Evolutionary conservation across 2,113 vertebrate species (phyloP), one percentile per base, ranked within the genome.

Genomic region (Eudorcas thomsonii): DNA sequence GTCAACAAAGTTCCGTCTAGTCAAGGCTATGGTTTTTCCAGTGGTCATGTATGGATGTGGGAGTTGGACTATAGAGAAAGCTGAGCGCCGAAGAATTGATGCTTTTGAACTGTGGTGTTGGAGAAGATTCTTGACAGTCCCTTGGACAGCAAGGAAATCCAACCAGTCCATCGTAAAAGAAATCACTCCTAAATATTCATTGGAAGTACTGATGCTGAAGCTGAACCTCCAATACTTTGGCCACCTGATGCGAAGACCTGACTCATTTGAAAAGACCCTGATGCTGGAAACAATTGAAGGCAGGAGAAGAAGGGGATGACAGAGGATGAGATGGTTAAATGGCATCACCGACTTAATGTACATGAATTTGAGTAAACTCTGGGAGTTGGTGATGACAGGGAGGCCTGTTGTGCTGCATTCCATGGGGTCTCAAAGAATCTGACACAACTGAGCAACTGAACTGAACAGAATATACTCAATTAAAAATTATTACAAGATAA

Each of bases 61-160:
- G 33, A n/a, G 3, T 9, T 64, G 62, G 16, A 64, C 7, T n/a
- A 17, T 64, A 17, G 4, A 67, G 33, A 67, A 67, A 67, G 62
- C 33, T 67, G 33, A 67, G 33, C 8, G 0, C 33, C 0, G 0
- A 67, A 36, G 64, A 67, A 67, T 21, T 36, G n/a, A 21, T 36
- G 64, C 33, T 67, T 36, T 36, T 67, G 8, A 67, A 36, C 17
- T 36, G n/a, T 67, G n/a, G 17, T 67, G n/a, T 67, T 36, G 33
- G 64, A 67, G 17, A 67, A 36, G 33, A 67, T 2, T 67, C 64
- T 36, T 67, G 17, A 21, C 4, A 67, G 33, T 67, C 17, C n/a
- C 64, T 67, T 67, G n/a, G 4, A 21, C 17, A 2, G 33, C 33
- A 36, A 67, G 64, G 64, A 67, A 5, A 36, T 67, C 64, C n/a